These are phyloP conservation scores for Athene noctua DNA, from an alignment of 2,113 vertebrate genomes.

Conservation along the genomic window DNA sequence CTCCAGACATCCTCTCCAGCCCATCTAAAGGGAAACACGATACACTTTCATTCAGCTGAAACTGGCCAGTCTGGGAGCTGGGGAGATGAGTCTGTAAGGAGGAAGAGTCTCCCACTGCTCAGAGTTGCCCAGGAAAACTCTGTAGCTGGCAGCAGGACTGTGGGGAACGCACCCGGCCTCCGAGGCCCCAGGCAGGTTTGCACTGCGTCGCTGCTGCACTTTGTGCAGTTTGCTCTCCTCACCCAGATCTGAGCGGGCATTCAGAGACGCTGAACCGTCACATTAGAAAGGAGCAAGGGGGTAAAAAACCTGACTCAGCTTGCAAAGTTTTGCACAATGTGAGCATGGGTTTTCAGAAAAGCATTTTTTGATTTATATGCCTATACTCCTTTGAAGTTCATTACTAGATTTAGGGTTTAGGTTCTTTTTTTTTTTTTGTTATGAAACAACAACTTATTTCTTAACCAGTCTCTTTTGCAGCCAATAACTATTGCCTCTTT, in stretches of 20 bases:
- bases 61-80: background rate
- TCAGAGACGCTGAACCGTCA: background rate
- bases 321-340: background rate
- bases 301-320: background rate
- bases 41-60: background rate
- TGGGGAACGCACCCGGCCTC: background rate
- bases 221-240: background rate
- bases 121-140: background rate
- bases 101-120: background rate
- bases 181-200: background rate
- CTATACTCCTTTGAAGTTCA: background rate
- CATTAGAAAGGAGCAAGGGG: rapidly evolving
- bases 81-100: background rate
- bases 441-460: constrained; percentile 8
- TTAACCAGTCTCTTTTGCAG: constrained; percentile 37
- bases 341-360: background rate
- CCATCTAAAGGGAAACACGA: background rate
- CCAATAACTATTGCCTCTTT: background rate
- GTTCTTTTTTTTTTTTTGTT: background rate
- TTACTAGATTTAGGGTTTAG: background rate
- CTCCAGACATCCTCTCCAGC: background rate
- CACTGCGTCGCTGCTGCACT: rapidly evolving
- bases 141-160: too few relatives aligned
- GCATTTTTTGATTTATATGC: background rate
- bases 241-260: rapidly evolving